Base-by-base conservation (phyloP, 2,888 invertebrate species). In the Cyclophora albipunctata region DNA sequence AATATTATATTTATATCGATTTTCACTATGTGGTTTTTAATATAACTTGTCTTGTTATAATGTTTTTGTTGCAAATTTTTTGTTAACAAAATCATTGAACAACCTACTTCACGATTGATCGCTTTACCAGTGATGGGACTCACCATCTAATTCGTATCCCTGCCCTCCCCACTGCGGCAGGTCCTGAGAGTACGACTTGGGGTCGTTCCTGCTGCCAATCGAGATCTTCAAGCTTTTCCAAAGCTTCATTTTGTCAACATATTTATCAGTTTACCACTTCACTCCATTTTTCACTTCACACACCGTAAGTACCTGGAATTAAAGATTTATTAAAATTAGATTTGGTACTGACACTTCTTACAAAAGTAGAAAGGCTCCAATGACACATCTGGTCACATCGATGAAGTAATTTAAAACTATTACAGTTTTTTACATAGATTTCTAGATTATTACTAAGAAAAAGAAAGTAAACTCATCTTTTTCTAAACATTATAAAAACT, bases 171-270 rank as follows among this genome's bases (percentile, higher is more conserved):
- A 86, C 67, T 84, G 86, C 34, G 84, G 85, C 55, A 85, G 64
- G 45, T 84, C 86, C 45, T 84, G 84, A 0, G 79, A 75, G 59
- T 73, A 81, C 3, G 73, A 70, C 62, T 84, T 85, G 2, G 83
- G 81, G 60, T 86, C 86, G 55, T 68, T 72, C 53, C 81, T 73
- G 62, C 74, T 87, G 60, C 87, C 86, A 70, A 88, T 88, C 3
- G 86, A 86, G 64, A 87, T 84, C 78, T 88, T 88, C 7, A 88
- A 77, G 69, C 84, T 88, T 58, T 88, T 88, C 87, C 87, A 88
- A 81, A 88, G 62, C 87, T 88, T 88, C 87, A 88, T 88, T 71
- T 76, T 86, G 83, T 68, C 77, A 63, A 75, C 86, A 85, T 85
- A 81, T 75, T 81, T 75, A 60, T 68, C 64, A 60, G 54, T 60